Evolutionary conservation across 1,140 invertebrate species (phyloP), one percentile per base, ranked within the genome.

Genomic region (Heliconius hermathena): DNA sequence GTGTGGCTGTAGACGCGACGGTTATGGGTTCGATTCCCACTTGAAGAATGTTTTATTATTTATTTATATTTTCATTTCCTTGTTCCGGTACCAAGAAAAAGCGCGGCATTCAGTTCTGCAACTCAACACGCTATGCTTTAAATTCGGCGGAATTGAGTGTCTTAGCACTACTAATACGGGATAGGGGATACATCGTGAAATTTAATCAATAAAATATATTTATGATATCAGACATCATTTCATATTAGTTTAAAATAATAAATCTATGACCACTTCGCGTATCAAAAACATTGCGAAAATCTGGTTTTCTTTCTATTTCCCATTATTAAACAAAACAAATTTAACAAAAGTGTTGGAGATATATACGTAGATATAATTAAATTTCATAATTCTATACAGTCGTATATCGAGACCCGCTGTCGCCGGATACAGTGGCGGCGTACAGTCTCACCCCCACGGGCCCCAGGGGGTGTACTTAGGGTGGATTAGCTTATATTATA

Each of bases 401-500:
- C 3, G 22, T 66, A 16, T 57, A 11, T 57, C 60, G 60, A 66
- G 60, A 66, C 60, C 11, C 26, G 60, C 60, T 16, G 22, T 66
- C 60, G 60, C 60, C 60, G n/a, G 60, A 13, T 13, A 66, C 60
- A 8, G 54, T 57, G 54, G 54, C 54, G 54, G n/a, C 54, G n/a
- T n/a, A 57, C 8, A 57, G 54, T 57, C 54, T 57, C 54, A 66
- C 26, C 60, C 60, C 22, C 9, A 26, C 11, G 57, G 22, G 9
- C 57, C 22, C 22, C 22, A 66, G 22, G 60, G 22, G 22, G 11
- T 16, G 16, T 29, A 66, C 60, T 66, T 66, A 26, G 60, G 60
- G 60, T n/a, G 60, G 60, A 26, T 66, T 26, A 66, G 60, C 60
- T 57, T 57, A 22, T 57, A 57, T 57, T 26, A 66, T 66, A 26